phyloP scores from a whole-genome alignment of 2,888 invertebrate genomes.

The Aspidiotus rigidus region DNA sequence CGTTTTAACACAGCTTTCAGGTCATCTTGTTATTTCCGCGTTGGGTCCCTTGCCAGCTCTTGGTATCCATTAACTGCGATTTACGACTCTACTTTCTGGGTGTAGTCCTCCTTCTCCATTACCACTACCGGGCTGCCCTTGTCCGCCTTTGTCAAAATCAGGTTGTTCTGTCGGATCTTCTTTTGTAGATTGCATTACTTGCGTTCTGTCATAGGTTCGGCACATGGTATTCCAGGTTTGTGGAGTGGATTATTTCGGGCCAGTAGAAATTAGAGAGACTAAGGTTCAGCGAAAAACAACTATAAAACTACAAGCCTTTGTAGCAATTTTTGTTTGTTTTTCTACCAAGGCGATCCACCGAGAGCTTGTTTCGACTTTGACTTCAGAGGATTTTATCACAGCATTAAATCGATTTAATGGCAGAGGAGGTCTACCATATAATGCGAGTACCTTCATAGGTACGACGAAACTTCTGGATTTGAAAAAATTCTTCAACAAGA shows the following conservation, averaged over 20 bases:
- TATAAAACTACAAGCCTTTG: background rate
- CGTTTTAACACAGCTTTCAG: too few species aligned
- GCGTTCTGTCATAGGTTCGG: too few species aligned
- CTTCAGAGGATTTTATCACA: constrained; percentile 1
- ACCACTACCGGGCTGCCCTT: too few species aligned
- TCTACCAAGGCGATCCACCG: constrained; percentile 6
- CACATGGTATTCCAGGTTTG: background rate
- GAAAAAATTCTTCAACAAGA: background rate
- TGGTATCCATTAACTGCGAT: too few species aligned
- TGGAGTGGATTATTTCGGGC: constrained; percentile 14
- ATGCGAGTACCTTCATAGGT: constrained; percentile 3
- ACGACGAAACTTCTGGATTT: background rate
- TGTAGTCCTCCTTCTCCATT: too few species aligned
- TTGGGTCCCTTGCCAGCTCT: too few species aligned
- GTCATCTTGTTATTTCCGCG: too few species aligned
- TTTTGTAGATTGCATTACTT: too few species aligned
- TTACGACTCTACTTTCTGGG: too few species aligned
- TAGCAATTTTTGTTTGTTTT: constrained; percentile 14
- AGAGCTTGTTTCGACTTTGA: constrained; percentile 5
- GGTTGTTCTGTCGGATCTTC: too few species aligned
- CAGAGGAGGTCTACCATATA: constrained; percentile 2
- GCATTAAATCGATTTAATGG: constrained; percentile 6
- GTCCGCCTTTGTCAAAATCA: too few species aligned
- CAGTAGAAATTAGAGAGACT: background rate
- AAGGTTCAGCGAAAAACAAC: background rate